phyloP scores from a whole-genome alignment of 2,888 invertebrate species.

The Petrolisthes manimaculis region DNA sequence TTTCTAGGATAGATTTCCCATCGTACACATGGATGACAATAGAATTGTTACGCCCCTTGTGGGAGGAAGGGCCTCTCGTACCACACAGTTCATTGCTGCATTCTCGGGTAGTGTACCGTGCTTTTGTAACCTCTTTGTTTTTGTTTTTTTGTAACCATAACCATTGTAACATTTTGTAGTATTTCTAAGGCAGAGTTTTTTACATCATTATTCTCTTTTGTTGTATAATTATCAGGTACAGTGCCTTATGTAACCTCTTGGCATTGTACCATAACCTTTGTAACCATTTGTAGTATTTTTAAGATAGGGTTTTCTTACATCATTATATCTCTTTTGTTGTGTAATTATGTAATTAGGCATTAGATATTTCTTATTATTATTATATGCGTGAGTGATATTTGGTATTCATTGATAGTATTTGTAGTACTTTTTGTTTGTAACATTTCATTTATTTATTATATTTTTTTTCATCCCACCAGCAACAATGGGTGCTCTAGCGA shows the following conservation, averaged over 20 bases:
- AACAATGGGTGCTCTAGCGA: slow-evolving; percentile 60
- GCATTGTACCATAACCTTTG: too few relatives aligned
- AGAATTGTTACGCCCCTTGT: slow-evolving; percentile 9
- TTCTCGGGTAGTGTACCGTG: slow-evolving; percentile 2
- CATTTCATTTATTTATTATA: not conserved
- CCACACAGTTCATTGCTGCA: slow-evolving; percentile 41
- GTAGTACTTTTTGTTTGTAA: not conserved
- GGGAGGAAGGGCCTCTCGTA: slow-evolving; percentile 1
- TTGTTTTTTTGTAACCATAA: too few relatives aligned
- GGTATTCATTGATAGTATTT: not conserved
- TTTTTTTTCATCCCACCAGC: slow-evolving; percentile 23
- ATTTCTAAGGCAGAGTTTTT: too few relatives aligned
- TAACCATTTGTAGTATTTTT: not conserved
- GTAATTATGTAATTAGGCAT: not conserved
- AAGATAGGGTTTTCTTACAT: not conserved
- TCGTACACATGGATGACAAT: slow-evolving; percentile 20
- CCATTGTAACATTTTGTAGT: too few relatives aligned
- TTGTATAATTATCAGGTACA: too few relatives aligned
- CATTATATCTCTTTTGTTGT: not conserved
- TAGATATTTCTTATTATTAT: not conserved
- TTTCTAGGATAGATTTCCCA: not conserved
- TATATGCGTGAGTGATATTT: not conserved
- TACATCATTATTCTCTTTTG: too few relatives aligned
- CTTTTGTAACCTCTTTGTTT: too few relatives aligned
- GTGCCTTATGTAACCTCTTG: too few relatives aligned